phyloP scores from a whole-genome alignment of 2,888 invertebrate species.

The Melinaea marsaeus region DNA sequence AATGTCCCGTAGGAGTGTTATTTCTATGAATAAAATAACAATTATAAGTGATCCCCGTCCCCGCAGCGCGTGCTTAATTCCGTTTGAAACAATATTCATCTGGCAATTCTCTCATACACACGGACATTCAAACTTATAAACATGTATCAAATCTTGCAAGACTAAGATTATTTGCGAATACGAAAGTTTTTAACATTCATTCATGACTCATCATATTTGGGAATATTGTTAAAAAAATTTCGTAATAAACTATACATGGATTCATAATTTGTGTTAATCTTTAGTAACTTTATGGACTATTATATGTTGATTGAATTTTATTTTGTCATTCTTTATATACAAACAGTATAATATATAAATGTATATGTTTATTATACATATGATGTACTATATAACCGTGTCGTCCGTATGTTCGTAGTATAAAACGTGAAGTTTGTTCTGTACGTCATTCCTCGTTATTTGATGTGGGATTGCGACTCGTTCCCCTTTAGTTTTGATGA shows the following conservation, averaged over 20 bases:
- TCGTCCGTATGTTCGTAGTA: constrained; percentile 38
- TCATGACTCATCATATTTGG: no score
- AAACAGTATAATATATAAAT: no score
- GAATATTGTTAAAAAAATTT: no score
- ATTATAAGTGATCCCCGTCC: constrained; percentile 75
- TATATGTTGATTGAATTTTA: no score
- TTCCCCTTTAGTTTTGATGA: constrained; percentile 65
- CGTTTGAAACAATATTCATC: constrained; percentile 77
- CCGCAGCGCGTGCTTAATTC: constrained; percentile 72
- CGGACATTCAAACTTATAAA: constrained; percentile 17
- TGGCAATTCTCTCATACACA: constrained; percentile 64
- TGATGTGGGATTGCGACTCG: constrained; percentile 67
- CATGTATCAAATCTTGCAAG: background rate
- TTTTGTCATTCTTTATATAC: no score
- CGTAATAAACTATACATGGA: no score
- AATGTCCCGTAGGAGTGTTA: constrained; percentile 65
- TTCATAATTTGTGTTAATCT: no score
- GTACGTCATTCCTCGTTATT: constrained; percentile 67
- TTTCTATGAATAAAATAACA: constrained; percentile 80
- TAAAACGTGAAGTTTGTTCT: constrained; percentile 60
- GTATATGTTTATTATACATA: background rate
- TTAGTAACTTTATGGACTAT: no score
- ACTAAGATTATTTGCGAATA: no score
- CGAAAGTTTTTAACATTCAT: no score
- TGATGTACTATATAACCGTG: background rate